Evolutionary conservation across 2,888 invertebrate genomes (phyloP), one percentile per base, ranked within the genome.

Genomic region (Lepidocyrtinus sp.): DNA sequence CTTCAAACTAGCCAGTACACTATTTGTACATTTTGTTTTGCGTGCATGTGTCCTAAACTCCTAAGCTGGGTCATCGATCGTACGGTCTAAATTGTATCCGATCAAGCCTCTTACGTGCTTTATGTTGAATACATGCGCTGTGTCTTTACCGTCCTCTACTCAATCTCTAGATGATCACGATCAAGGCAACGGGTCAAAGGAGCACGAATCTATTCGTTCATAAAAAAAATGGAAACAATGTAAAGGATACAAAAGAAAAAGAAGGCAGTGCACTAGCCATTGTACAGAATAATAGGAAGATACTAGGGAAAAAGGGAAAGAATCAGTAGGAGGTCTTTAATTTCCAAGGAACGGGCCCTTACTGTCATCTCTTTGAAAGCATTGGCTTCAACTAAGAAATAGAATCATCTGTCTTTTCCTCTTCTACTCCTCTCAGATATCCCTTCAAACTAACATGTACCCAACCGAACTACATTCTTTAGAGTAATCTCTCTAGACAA

Each of bases 271-370:
- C 62, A 69, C 62, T 24, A 68, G 70, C 45, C 69, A 63, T 68
- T 61, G 59, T 61, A 17, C 46, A 64, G 76, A 70, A 76, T 63
- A 76, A 71, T 45, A 80, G 71, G 68, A 74, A 75, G 75, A 68
- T 69, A 74, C 59, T 36, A 81, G 74, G 77, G 77, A 80, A 84
- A 81, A 79, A 77, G 75, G 78, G 70, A 78, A 77, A 76, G 82
- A 85, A 83, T 81, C 85, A 85, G 86, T 86, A 85, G 86, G 86
- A 86, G 86, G 86, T 85, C 86, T 85, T 85, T 85, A 86, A 85
- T 86, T 86, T 86, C 83, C 80, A 82, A 84, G 84, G 84, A 85
- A 79, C 78, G 73, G 84, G 83, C 84, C 86, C 83, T 84, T 84
- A 85, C 85, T 86, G 84, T 86, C 86, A 84, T 86, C 85, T 81